Base-by-base conservation (phyloP, 2,797 vertebrate species). In the Syngnathus rostellatus region DNA sequence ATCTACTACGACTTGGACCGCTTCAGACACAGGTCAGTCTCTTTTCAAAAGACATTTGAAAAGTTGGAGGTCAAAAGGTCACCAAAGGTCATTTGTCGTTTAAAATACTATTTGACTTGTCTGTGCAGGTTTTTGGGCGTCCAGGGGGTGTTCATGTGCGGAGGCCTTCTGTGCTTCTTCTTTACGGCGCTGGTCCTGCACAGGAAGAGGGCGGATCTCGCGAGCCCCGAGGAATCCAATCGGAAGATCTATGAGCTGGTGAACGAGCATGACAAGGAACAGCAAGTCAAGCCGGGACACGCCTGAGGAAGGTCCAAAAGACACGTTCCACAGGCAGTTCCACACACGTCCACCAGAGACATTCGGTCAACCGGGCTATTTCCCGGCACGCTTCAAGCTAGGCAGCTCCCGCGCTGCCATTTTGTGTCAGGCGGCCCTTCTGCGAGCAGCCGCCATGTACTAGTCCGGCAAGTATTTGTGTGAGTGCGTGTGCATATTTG, bases 1-100 rank as follows among this genome's bases (percentile, higher is more conserved):
- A 85, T 77, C 9, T 98, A 98, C 84, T 98, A 97, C 1, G 38
- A 98, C 85, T 87, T 93, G 0, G 80, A 92, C 61, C 64, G 51
- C 46, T 93, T 98, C 83, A 92, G 94, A 79, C 84, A 85, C 1
- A 90, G 94, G 96, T 93, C 76, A 70, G 77, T 45, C 11, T 1
- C 17, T 39, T 53, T 43, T 21, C 2, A 2, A 48, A 17, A 48
- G 45, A 14, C 45, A 3, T 1, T 48, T 48, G 16, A 48, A 5
- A 50, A 17, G 17, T 17, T 7, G 14, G 43, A 25, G n/a, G 45
- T 25, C 16, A 40, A 19, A 7, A 2, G 11, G 14, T 16, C 48
- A 50, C 48, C 17, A 50, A 50, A 50, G 46, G 46, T 48, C 2
- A 43, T 43, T 48, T 48, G 12, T 6, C 5, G 17, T 48, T 6